phyloP scores from a whole-genome alignment of 2,113 vertebrate species.

The Oxyura jamaicensis region DNA sequence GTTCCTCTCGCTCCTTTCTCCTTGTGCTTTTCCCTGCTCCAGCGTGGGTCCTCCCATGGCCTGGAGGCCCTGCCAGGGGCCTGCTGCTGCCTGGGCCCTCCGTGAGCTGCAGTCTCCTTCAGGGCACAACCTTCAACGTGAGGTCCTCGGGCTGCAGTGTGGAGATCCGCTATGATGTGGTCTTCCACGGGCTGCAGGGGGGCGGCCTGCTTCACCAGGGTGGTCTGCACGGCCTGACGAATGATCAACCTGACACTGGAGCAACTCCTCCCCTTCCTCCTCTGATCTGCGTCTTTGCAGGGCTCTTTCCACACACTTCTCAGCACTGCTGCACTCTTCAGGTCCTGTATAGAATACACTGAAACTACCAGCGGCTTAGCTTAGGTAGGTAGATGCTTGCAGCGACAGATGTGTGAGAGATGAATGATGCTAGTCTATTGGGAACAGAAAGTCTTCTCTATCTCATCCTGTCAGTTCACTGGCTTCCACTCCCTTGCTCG shows the following conservation, averaged over 20 bases:
- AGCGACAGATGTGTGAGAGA: not conserved
- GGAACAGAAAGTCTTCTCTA: not conserved
- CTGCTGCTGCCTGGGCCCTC: not conserved
- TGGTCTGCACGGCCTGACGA: not conserved
- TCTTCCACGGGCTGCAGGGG: not conserved
- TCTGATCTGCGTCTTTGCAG: not conserved
- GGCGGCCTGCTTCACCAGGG: too few species aligned
- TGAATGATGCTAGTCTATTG: not conserved
- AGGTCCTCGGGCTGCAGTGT: rapidly evolving
- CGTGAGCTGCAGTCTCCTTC: not conserved
- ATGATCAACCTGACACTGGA: not conserved
- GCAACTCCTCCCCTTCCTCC: not conserved
- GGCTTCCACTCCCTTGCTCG: not conserved
- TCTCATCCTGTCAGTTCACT: not conserved
- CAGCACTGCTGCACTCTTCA: not conserved
- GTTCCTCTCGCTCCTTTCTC: not conserved
- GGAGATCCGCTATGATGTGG: not conserved
- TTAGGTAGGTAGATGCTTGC: not conserved
- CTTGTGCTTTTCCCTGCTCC: not conserved
- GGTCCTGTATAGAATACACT: too few species aligned
- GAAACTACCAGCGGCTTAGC: not conserved
- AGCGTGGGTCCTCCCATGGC: not conserved
- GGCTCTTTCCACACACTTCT: not conserved
- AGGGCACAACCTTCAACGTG: not conserved
- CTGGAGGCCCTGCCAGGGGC: not conserved